These are phyloP conservation scores for Heliconius congener DNA, from an alignment of 1,140 invertebrate species.

Conservation along the genomic window DNA sequence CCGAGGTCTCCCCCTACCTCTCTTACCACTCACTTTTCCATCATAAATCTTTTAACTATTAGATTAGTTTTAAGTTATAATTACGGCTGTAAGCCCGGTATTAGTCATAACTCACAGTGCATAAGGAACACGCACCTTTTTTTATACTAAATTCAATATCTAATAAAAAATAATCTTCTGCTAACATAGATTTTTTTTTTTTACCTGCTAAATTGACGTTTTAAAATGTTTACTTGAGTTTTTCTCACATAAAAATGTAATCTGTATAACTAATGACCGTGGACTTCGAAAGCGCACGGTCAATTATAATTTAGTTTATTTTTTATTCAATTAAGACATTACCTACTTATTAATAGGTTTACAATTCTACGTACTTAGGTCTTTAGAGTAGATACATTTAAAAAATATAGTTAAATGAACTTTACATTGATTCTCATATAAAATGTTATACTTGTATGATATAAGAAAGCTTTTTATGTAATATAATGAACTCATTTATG, in stretches of 20 bases:
- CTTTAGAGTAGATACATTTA: not conserved
- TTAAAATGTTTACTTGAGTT: not conserved
- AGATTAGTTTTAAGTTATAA: no score
- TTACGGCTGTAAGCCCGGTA: no score
- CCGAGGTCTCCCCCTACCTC: no score
- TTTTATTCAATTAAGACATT: slow-evolving; percentile 1
- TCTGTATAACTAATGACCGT: not conserved
- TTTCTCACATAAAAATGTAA: not conserved
- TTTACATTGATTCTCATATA: not conserved
- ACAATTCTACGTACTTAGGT: not conserved
- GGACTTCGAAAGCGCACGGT: not conserved
- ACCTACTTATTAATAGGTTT: not conserved
- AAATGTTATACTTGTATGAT: not conserved
- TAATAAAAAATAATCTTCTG: not conserved
- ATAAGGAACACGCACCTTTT: not conserved
- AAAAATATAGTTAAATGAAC: not conserved
- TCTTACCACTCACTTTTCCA: no score
- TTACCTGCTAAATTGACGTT: not conserved
- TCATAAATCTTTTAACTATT: no score
- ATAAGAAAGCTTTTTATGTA: no score
- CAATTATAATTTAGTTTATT: slow-evolving; percentile 3
- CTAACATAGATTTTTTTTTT: not conserved
- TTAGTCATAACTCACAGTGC: no score
- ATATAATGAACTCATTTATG: no score
- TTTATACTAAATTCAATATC: not conserved